These are phyloP conservation scores for Rhinophrynus dorsalis DNA, from an alignment of 2,797 vertebrate genomes.

Conservation along the genomic window DNA sequence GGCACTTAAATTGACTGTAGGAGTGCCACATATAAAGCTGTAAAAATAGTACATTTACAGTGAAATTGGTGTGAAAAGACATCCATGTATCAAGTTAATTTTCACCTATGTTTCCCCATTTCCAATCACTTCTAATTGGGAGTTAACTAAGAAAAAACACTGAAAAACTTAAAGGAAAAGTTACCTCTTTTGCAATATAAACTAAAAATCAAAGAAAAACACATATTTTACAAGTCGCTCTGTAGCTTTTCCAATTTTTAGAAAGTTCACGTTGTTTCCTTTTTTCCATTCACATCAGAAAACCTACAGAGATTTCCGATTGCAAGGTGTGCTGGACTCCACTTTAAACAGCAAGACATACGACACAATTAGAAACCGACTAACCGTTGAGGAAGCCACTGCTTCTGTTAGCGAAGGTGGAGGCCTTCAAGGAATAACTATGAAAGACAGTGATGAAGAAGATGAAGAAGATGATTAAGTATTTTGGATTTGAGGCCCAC, in stretches of 20 bases:
- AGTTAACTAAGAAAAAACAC: not conserved
- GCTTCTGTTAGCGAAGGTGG: constrained; percentile 91
- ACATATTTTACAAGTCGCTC: no score
- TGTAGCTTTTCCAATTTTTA: no score
- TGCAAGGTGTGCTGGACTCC: constrained; percentile 97
- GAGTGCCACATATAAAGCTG: constrained; percentile 20
- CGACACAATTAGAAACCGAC: constrained; percentile 92
- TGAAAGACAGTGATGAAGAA: constrained; percentile 98
- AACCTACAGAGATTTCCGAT: constrained; percentile 96
- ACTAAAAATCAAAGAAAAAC: no score
- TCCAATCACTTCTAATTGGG: constrained; percentile 30
- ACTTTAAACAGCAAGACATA: constrained; percentile 98
- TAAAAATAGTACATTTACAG: constrained; percentile 32
- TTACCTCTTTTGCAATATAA: not conserved
- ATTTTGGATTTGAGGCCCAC: constrained; percentile 57
- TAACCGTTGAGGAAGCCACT: constrained; percentile 94
- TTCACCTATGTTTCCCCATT: constrained; percentile 35
- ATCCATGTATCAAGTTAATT: constrained; percentile 31
- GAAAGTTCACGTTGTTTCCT: no score
- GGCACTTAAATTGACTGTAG: constrained; percentile 20
- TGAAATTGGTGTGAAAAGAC: constrained; percentile 43
- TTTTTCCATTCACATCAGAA: constrained; percentile 71
- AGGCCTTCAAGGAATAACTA: constrained; percentile 95
- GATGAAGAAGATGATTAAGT: constrained; percentile 89
- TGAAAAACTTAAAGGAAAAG: not conserved